These are phyloP conservation scores for Fukomys damarensis DNA, from an alignment of 2,113 vertebrate genomes.

Conservation along the genomic window DNA sequence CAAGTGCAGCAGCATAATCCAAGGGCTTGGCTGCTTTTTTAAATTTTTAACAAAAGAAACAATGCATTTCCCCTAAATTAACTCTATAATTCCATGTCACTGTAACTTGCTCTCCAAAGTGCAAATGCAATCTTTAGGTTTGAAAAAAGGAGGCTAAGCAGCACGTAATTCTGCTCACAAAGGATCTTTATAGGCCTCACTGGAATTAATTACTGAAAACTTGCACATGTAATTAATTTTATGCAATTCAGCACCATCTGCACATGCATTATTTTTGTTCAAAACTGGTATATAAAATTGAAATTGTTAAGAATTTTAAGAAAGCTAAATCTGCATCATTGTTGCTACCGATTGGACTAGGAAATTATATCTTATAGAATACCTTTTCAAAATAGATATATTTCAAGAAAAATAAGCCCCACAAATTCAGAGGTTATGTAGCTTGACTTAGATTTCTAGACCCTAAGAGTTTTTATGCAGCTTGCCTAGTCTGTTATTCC, in stretches of 20 bases:
- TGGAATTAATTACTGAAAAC: slow-evolving; percentile 86
- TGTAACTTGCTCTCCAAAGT: slow-evolving; percentile 73
- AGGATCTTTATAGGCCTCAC: slow-evolving; percentile 81
- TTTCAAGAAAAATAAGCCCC: background rate
- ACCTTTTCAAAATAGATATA: background rate
- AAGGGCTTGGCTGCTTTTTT: slow-evolving; percentile 53
- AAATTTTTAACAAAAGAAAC: slow-evolving; percentile 22
- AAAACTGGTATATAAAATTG: slow-evolving; percentile 79
- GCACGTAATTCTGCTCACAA: slow-evolving; percentile 81
- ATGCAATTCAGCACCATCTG: slow-evolving; percentile 86
- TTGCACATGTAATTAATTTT: slow-evolving; percentile 87
- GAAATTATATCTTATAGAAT: slow-evolving; percentile 81
- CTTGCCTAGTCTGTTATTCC: background rate
- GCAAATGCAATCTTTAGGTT: slow-evolving; percentile 76
- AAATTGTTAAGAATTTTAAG: slow-evolving; percentile 78
- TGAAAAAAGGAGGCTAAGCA: slow-evolving; percentile 79
- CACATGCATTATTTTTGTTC: slow-evolving; percentile 84
- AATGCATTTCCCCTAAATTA: slow-evolving; percentile 58
- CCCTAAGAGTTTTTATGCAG: background rate
- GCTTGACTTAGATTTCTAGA: background rate
- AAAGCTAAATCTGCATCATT: slow-evolving; percentile 79
- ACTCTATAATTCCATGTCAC: slow-evolving; percentile 47
- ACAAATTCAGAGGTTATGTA: slow-evolving; percentile 4
- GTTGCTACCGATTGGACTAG: slow-evolving; percentile 80
- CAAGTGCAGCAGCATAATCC: background rate